Percentiles rank a stretch among this genome's conserved stretches.
These are phyloP conservation scores for Desoria tigrina DNA, from an alignment of 2,888 invertebrate species.

Conservation along the genomic window DNA sequence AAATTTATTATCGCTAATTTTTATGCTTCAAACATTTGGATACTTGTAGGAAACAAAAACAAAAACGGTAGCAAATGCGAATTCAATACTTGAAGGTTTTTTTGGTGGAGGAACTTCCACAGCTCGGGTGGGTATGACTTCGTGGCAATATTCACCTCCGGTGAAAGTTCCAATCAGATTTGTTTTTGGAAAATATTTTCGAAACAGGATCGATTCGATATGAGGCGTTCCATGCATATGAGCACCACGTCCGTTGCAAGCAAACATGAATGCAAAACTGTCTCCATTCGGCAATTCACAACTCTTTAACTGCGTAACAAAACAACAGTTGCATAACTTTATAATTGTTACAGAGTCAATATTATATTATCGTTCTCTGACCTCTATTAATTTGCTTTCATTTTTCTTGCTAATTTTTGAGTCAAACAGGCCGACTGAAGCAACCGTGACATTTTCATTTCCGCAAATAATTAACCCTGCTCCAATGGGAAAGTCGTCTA, in stretches of 20 bases:
- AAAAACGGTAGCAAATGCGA: conserved; percentile 45
- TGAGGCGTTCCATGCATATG: conserved; percentile 38
- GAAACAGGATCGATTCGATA: conserved; percentile 45
- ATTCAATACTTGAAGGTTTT: conserved; percentile 32
- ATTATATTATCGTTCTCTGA: too few species aligned
- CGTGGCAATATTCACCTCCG: conserved; percentile 44
- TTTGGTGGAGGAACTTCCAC: conserved; percentile 13
- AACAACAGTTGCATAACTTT: too few species aligned
- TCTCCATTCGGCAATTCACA: conserved; percentile 16
- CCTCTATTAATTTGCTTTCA: conserved; percentile 32
- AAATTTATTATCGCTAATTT: too few species aligned
- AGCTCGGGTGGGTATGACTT: conserved; percentile 30
- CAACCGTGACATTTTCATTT: conserved; percentile 35
- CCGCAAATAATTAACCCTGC: conserved; percentile 42
- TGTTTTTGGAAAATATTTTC: conserved; percentile 46
- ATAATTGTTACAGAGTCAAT: too few species aligned
- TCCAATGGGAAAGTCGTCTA: conserved; percentile 2
- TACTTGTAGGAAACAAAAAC: conserved; percentile 27
- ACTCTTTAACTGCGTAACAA: conserved; percentile 28
- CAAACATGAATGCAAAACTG: conserved; percentile 52
- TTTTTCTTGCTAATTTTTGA: conserved; percentile 29
- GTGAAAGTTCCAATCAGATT: conserved; percentile 45
- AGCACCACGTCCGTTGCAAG: conserved; percentile 47
- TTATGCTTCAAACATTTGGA: too few species aligned
- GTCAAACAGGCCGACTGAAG: conserved; percentile 35